A percentile compares a stretch with the other conserved stretches of the same genome.
phyloP scores from a whole-genome alignment of 2,888 invertebrate genomes.

The Plagodis dolabraria region DNA sequence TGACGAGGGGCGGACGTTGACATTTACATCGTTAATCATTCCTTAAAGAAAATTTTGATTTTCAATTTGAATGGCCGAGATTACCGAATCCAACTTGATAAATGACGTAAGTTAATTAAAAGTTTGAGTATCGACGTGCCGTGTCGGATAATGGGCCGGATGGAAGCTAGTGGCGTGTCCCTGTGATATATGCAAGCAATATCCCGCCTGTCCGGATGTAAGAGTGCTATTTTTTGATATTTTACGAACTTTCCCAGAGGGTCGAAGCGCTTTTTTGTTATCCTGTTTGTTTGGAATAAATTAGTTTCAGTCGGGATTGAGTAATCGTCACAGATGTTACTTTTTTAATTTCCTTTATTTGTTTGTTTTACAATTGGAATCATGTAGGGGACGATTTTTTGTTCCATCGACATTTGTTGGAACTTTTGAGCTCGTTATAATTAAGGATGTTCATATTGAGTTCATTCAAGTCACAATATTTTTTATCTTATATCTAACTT shows the following conservation, averaged over 20 bases:
- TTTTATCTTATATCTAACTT: background rate
- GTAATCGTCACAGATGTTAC: slow-evolving; percentile 63
- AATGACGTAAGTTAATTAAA: slow-evolving; percentile 71
- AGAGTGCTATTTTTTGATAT: slow-evolving; percentile 51
- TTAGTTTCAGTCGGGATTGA: slow-evolving; percentile 52
- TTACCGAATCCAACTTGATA: slow-evolving; percentile 67
- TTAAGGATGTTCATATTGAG: background rate
- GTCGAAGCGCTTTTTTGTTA: slow-evolving; percentile 60
- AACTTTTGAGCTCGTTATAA: background rate
- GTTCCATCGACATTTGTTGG: slow-evolving; percentile 7
- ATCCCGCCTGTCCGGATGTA: slow-evolving; percentile 60
- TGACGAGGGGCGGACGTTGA: slow-evolving; percentile 72
- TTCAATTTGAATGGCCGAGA: slow-evolving; percentile 74
- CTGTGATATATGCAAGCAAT: slow-evolving; percentile 57
- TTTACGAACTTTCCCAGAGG: slow-evolving; percentile 62
- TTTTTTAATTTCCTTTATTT: slow-evolving; percentile 67
- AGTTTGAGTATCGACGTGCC: slow-evolving; percentile 44
- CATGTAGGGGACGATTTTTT: slow-evolving; percentile 19
- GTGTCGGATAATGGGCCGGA: slow-evolving; percentile 44
- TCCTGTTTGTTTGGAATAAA: slow-evolving; percentile 66
- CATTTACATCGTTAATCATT: slow-evolving; percentile 79
- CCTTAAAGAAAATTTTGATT: slow-evolving; percentile 77
- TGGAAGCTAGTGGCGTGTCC: slow-evolving; percentile 49
- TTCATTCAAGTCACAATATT: background rate
- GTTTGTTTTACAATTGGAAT: slow-evolving; percentile 40